A percentile compares a stretch with the other conserved stretches of the same genome.
phyloP scores from a whole-genome alignment of 2,888 invertebrate genomes.

The Tenthredo amoena region DNA sequence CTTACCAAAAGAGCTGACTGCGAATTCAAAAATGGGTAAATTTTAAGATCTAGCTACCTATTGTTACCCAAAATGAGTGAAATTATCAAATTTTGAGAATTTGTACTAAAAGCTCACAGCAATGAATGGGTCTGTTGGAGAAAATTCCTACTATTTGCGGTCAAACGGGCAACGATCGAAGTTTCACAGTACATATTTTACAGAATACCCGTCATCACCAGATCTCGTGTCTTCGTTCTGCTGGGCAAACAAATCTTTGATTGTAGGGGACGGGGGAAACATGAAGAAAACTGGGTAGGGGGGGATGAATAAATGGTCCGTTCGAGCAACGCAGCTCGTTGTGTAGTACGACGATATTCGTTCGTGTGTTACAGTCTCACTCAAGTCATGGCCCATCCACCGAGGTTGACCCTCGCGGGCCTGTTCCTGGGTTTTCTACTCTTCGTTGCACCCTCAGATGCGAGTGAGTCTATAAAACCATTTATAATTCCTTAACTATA shows the following conservation, averaged over 20 bases:
- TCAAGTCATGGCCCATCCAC: slow-evolving; percentile 72
- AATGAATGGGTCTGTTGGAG: background rate
- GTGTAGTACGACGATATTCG: slow-evolving; percentile 69
- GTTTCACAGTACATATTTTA: slow-evolving; percentile 12
- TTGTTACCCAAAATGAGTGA: background rate
- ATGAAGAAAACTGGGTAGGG: slow-evolving; percentile 62
- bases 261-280: slow-evolving; percentile 6
- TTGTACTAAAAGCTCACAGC: background rate
- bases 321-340: slow-evolving; percentile 74
- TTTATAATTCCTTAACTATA: background rate
- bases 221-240: slow-evolving; percentile 5
- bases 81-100: background rate
- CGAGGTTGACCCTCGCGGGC: slow-evolving; percentile 71
- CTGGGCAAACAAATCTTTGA: slow-evolving; percentile 21
- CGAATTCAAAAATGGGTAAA: background rate
- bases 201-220: slow-evolving; percentile 19
- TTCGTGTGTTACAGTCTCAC: slow-evolving; percentile 62
- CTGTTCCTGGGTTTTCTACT: slow-evolving; percentile 67
- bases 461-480: slow-evolving; percentile 66
- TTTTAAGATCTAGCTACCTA: background rate
- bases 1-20: background rate
- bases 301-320: slow-evolving; percentile 76
- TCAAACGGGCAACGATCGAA: slow-evolving; percentile 38
- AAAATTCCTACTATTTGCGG: background rate
- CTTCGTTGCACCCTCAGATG: slow-evolving; percentile 63